These are phyloP conservation scores for Netelia inedita DNA, from an alignment of 2,888 invertebrate species.

Conservation along the genomic window DNA sequence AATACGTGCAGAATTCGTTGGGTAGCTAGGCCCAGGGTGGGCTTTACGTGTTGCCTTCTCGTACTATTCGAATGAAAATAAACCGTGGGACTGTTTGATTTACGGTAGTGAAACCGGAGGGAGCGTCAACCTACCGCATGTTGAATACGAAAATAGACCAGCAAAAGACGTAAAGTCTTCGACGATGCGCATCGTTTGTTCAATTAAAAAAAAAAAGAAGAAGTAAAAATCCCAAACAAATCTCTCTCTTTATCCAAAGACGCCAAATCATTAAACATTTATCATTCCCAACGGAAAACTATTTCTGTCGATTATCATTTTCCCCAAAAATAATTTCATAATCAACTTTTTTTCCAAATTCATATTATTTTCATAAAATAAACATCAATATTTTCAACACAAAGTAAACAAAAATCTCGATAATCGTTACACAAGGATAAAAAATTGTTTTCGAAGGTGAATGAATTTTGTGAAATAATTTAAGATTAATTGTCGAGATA, in stretches of 20 bases:
- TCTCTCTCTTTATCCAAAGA: background rate
- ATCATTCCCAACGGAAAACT: background rate
- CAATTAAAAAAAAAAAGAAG: conserved; percentile 14
- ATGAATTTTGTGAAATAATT: background rate
- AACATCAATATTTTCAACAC: too few species aligned
- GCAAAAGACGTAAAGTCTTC: conserved; percentile 69
- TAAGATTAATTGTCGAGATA: background rate
- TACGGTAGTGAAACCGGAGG: conserved; percentile 73
- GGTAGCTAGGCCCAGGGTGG: conserved; percentile 64
- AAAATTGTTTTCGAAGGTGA: background rate
- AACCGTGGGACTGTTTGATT: conserved; percentile 81
- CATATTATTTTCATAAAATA: too few species aligned
- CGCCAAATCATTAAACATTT: too few species aligned
- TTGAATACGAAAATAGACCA: conserved; percentile 81
- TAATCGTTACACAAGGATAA: background rate
- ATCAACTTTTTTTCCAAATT: too few species aligned
- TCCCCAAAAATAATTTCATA: too few species aligned
- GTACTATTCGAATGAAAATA: conserved; percentile 76
- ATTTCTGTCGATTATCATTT: too few species aligned
- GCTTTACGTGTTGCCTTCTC: conserved; percentile 42
- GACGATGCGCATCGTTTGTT: conserved; percentile 62
- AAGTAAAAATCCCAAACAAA: background rate
- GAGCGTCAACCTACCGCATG: conserved; percentile 82
- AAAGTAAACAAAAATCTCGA: too few species aligned
- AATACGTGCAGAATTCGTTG: conserved; percentile 70